These are phyloP conservation scores for Reinhardtius hippoglossoides DNA, from an alignment of 2,113 vertebrate species.

Conservation along the genomic window DNA sequence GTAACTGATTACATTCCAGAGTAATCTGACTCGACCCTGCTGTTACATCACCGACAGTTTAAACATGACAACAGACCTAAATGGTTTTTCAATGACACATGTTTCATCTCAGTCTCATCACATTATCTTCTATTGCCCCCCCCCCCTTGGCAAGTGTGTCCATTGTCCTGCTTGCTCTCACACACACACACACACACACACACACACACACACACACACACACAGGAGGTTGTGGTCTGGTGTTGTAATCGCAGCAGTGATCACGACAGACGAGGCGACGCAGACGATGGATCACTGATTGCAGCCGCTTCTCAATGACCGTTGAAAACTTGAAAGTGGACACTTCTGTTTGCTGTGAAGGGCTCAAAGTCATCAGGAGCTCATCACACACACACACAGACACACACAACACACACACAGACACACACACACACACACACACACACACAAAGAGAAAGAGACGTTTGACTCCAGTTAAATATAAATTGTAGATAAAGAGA, in stretches of 20 bases:
- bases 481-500: not conserved
- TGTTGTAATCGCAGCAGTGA: constrained; percentile 48
- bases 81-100: no score
- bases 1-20: no score
- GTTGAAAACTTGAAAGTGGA: constrained; percentile 29
- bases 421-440: constrained; percentile 5
- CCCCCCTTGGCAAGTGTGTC: no score
- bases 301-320: constrained; percentile 35
- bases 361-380: constrained; percentile 8
- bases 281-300: constrained; percentile 44
- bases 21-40: no score
- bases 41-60: no score
- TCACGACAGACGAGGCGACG: constrained; percentile 45
- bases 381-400: not conserved
- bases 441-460: constrained; percentile 4
- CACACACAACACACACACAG: constrained; percentile 10
- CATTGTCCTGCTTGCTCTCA: no score
- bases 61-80: no score
- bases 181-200: not conserved
- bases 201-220: not conserved
- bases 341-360: constrained; percentile 35
- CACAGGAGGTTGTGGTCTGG: not conserved
- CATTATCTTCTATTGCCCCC: not conserved
- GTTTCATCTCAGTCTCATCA: constrained; percentile 18
- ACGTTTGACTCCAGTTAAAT: not conserved